These are phyloP conservation scores for Hippoglossus hippoglossus DNA, from an alignment of 2,797 vertebrate genomes.

Conservation along the genomic window DNA sequence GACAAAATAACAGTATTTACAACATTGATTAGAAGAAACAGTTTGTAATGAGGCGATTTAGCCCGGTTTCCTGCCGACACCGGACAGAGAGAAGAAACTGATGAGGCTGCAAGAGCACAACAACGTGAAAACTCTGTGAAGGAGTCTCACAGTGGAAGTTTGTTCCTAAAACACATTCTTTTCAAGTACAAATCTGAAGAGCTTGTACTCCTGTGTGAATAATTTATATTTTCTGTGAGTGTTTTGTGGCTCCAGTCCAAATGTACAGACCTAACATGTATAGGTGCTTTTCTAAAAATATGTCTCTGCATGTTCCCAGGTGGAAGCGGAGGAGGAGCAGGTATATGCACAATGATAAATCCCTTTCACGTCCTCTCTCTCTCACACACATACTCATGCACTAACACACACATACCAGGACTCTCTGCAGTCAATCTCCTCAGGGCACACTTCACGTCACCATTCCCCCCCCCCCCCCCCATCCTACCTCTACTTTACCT, in stretches of 20 bases:
- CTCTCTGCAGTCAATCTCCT: conserved; percentile 9
- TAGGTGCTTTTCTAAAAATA: conserved; percentile 37
- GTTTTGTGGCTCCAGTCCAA: background rate
- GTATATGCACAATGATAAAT: conserved; percentile 8
- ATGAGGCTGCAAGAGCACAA: conserved; percentile 10
- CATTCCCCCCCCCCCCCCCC: conserved; percentile 17
- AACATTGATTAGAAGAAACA: too few relatives aligned
- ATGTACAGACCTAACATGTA: background rate
- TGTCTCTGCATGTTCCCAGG: conserved; percentile 9
- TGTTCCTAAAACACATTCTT: too few relatives aligned
- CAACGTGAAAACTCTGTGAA: background rate
- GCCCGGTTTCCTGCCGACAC: too few relatives aligned
- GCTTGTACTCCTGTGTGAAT: too few relatives aligned
- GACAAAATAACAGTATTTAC: too few relatives aligned
- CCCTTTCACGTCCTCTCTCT: conserved; percentile 8
- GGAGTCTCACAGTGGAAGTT: too few relatives aligned
- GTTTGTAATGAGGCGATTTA: conserved; percentile 18
- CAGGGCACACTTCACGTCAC: conserved; percentile 29
- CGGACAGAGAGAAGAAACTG: background rate
- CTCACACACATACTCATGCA: conserved; percentile 4
- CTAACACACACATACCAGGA: conserved; percentile 10
- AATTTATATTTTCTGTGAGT: too few relatives aligned
- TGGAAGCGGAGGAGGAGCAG: conserved; percentile 5
- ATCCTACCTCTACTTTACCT: conserved; percentile 29
- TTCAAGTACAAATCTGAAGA: too few relatives aligned